Percentiles rank a stretch among this genome's conserved stretches.
Conservation (phyloP, 2,888 invertebrate species). For the Eristalinus aeneus region DNA sequence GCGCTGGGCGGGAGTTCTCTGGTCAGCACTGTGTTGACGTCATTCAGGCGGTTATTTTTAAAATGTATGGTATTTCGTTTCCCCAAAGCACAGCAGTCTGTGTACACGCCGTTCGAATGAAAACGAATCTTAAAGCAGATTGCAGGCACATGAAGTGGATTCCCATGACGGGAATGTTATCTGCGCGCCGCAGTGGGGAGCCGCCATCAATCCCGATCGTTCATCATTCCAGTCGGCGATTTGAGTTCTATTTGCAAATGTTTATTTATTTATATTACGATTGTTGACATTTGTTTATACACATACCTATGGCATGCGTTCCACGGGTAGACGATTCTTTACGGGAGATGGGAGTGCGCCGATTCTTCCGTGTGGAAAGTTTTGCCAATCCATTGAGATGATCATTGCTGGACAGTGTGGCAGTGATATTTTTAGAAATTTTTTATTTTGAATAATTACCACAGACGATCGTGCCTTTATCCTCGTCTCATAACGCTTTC, state of each 20-base stretch:
- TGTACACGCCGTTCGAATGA: neutral
- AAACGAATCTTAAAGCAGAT: constrained; percentile 35
- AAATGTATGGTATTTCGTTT: neutral
- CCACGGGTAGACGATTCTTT: neutral
- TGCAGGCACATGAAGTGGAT: constrained; percentile 28
- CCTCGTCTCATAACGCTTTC: constrained; percentile 14
- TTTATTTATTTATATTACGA: constrained; percentile 28
- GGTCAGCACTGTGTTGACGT: neutral
- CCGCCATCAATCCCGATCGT: constrained; percentile 1
- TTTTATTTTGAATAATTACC: constrained; percentile 31
- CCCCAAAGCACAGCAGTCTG: neutral
- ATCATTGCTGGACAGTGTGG: neutral
- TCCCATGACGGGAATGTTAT: constrained; percentile 41
- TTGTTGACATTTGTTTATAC: constrained; percentile 44
- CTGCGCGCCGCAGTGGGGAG: neutral
- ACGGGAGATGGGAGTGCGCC: neutral
- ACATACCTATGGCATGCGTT: neutral
- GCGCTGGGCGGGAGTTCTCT: neutral
- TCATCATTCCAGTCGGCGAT: constrained; percentile 21
- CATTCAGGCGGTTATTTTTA: neutral
- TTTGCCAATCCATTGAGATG: constrained; percentile 4
- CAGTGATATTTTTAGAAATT: constrained; percentile 25
- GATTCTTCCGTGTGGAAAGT: neutral
- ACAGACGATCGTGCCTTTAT: neutral
- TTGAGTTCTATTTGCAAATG: constrained; percentile 21